These are phyloP conservation scores for Cryptus viduatorius DNA, from an alignment of 2,888 invertebrate genomes.

Conservation along the genomic window DNA sequence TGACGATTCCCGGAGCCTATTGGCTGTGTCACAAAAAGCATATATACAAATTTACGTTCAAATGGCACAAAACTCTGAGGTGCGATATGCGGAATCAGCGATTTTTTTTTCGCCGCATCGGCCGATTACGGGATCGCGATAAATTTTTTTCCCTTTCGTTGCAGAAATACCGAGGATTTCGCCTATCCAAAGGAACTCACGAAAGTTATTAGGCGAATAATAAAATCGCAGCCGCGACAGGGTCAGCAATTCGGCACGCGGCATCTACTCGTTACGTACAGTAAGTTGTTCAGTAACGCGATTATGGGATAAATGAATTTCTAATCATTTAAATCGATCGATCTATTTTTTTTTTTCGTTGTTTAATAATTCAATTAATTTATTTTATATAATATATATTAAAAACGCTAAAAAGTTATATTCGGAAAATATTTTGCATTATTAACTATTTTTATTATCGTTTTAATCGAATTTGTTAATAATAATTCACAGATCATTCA, in stretches of 20 bases:
- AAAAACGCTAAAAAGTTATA: no score
- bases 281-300: slow-evolving; percentile 78
- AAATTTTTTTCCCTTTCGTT: slow-evolving; percentile 54
- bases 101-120: no score
- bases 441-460: no score
- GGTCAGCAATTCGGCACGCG: slow-evolving; percentile 82
- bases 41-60: slow-evolving; percentile 83
- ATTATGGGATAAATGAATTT: no score
- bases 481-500: slow-evolving; percentile 75
- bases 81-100: slow-evolving; percentile 38
- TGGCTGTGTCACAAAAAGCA: slow-evolving; percentile 82
- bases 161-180: slow-evolving; percentile 77
- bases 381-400: no score
- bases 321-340: no score
- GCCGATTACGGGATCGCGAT: no score
- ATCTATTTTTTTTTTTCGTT: no score
- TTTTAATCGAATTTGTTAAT: neutral
- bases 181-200: slow-evolving; percentile 80
- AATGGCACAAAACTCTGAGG: slow-evolving; percentile 79
- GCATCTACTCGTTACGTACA: slow-evolving; percentile 81
- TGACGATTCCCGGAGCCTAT: slow-evolving; percentile 83
- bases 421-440: no score
- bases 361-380: no score
- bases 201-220: slow-evolving; percentile 81
- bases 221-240: slow-evolving; percentile 80